phyloP scores from a whole-genome alignment of 2,797 vertebrate genomes.

The Pantherophis vulpinus region DNA sequence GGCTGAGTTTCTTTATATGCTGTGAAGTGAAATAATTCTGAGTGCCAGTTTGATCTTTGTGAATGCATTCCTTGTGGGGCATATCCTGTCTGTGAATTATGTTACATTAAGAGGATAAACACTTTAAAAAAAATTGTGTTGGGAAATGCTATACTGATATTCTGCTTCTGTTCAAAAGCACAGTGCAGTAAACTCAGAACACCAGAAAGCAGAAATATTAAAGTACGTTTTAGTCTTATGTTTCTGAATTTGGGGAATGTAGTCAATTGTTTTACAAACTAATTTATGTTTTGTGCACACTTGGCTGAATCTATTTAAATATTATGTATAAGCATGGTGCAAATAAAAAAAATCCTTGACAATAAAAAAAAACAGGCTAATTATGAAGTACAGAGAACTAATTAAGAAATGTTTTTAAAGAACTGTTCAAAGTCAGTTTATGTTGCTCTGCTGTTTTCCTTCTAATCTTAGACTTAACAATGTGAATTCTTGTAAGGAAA shows the following conservation, averaged over 20 bases:
- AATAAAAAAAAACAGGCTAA: slow-evolving; percentile 42
- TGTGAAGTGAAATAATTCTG: not conserved
- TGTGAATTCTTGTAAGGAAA: slow-evolving; percentile 46
- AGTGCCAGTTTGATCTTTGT: not conserved
- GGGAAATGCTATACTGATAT: not conserved
- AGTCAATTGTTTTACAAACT: slow-evolving; percentile 22
- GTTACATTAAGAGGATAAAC: slow-evolving; percentile 31
- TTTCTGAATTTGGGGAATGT: slow-evolving; percentile 26
- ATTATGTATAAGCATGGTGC: slow-evolving; percentile 1
- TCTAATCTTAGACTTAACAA: slow-evolving; percentile 46
- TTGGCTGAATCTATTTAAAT: slow-evolving; percentile 38
- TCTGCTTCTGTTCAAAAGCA: not conserved
- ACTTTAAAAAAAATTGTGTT: slow-evolving; percentile 23
- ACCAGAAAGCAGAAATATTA: slow-evolving; percentile 15
- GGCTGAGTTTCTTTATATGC: not conserved
- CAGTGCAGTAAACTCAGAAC: not conserved
- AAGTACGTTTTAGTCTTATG: slow-evolving; percentile 45
- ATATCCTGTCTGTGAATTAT: not conserved
- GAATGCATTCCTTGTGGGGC: not conserved
- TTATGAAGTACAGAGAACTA: slow-evolving; percentile 43
- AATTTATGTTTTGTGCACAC: slow-evolving; percentile 42
- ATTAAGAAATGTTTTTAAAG: slow-evolving; percentile 55
- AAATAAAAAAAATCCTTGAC: slow-evolving; percentile 42
- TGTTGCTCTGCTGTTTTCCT: slow-evolving; percentile 28
- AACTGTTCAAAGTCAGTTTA: slow-evolving; percentile 54